Conservation (phyloP, 2,113 vertebrate genomes). For the Trematocara variabile region DNA sequence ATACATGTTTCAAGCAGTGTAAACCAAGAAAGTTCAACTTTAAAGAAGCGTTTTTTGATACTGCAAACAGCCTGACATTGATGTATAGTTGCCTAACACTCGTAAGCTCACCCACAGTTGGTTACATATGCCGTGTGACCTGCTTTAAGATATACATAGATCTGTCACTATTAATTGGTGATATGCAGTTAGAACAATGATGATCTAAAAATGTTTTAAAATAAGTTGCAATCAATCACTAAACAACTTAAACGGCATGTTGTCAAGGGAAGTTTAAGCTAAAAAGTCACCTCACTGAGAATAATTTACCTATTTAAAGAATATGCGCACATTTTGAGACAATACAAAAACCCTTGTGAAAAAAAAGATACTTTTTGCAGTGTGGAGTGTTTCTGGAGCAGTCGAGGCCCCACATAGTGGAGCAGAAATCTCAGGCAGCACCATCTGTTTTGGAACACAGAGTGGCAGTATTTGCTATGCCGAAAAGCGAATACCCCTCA, state of each 20-base stretch:
- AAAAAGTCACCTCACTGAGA: not conserved
- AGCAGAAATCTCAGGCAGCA: constrained; percentile 38
- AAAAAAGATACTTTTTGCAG: not conserved
- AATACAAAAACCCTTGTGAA: not conserved
- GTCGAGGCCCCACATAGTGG: not conserved
- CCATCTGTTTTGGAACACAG: constrained; percentile 63
- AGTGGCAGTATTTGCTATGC: constrained; percentile 75
- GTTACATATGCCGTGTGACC: not conserved
- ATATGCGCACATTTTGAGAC: not conserved
- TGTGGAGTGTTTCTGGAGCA: not conserved
- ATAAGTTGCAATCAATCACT: not conserved
- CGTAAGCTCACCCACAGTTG: not conserved
- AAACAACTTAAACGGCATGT: not conserved
- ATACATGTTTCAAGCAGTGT: not conserved
- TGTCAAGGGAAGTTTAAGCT: not conserved
- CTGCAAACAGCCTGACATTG: not conserved
- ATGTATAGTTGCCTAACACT: not conserved
- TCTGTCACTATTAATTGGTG: not conserved
- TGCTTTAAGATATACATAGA: not conserved
- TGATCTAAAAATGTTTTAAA: not conserved
- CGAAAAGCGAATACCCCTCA: constrained; percentile 19
- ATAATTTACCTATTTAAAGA: not conserved
- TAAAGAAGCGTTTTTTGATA: not conserved
- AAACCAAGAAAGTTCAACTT: not conserved
- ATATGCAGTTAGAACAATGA: not conserved